A percentile compares a stretch with the other conserved stretches of the same genome.
Evolutionary conservation across 2,113 vertebrate genomes (phyloP).

Genomic region (Acanthochromis polyacanthus): DNA sequence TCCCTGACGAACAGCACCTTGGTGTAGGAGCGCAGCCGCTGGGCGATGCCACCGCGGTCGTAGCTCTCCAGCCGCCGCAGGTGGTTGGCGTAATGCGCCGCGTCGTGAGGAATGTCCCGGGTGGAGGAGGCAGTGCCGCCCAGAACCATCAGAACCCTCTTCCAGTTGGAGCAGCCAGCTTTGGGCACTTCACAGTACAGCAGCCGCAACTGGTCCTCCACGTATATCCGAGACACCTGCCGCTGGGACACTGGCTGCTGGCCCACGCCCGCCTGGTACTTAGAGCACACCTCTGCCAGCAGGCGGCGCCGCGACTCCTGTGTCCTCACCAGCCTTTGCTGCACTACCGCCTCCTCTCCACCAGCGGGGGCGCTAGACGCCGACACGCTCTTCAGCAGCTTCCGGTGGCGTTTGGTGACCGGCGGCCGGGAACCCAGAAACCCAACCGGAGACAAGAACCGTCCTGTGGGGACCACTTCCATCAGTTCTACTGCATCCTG

Average conservation of each 20-base stretch:
- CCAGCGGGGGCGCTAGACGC: conserved; percentile 31
- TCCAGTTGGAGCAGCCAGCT: conserved; percentile 97
- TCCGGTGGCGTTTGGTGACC: conserved; percentile 86
- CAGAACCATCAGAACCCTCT: too few species aligned
- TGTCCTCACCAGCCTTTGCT: conserved; percentile 68
- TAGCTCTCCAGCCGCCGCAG: too few species aligned
- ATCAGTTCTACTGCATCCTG: too few species aligned
- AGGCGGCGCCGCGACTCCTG: conserved; percentile 87
- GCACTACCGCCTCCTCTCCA: conserved; percentile 56
- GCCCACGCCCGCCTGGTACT: conserved; percentile 85
- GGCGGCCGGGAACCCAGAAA: conserved; percentile 59
- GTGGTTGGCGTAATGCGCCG: too few species aligned
- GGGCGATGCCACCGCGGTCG: too few species aligned
- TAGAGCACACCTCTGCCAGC: conserved; percentile 87
- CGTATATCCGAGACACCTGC: conserved; percentile 91
- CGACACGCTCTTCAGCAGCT: conserved; percentile 84
- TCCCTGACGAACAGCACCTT: too few species aligned
- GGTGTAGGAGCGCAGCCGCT: too few species aligned
- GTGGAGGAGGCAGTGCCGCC: too few species aligned
- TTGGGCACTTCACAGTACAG: conserved; percentile 97
- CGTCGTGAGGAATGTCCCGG: too few species aligned
- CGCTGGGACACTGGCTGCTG: conserved; percentile 81
- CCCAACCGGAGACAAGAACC: too few species aligned
- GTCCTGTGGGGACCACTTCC: too few species aligned
- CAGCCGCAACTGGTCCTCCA: conserved; percentile 90